Evolutionary conservation across 2,888 invertebrate genomes (phyloP).

Genomic region (Xylota segnis): DNA sequence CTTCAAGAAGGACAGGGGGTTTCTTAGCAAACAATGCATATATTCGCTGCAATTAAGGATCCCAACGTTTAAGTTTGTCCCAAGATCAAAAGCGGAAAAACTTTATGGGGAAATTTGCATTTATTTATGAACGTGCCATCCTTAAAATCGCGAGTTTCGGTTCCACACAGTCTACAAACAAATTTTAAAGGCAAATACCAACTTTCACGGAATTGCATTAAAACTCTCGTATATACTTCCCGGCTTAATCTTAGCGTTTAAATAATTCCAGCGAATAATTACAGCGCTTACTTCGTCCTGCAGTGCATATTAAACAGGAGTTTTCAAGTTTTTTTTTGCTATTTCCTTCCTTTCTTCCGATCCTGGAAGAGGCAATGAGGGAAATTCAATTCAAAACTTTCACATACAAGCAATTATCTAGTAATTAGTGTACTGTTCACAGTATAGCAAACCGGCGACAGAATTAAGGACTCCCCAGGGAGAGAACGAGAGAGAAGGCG

Average conservation of each 20-base stretch:
- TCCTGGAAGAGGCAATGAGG: not conserved
- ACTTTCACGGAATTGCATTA: slow-evolving; percentile 50
- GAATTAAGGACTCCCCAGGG: slow-evolving; percentile 24
- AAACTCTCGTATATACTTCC: slow-evolving; percentile 47
- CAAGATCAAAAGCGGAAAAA: not conserved
- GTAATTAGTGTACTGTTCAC: slow-evolving; percentile 71
- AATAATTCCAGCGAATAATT: slow-evolving; percentile 68
- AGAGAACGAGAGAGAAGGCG: not conserved
- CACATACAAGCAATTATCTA: slow-evolving; percentile 74
- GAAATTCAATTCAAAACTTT: slow-evolving; percentile 72
- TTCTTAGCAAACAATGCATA: no score
- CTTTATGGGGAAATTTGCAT: not conserved
- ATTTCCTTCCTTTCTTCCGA: not conserved
- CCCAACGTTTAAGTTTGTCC: not conserved
- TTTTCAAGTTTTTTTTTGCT: slow-evolving; percentile 35
- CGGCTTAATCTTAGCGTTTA: slow-evolving; percentile 48
- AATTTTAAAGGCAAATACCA: slow-evolving; percentile 44
- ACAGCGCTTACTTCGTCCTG: slow-evolving; percentile 49
- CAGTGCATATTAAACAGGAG: slow-evolving; percentile 59
- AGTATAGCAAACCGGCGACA: slow-evolving; percentile 23
- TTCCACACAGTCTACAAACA: not conserved
- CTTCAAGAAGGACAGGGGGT: no score
- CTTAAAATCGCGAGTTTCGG: not conserved
- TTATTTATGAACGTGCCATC: slow-evolving; percentile 8
- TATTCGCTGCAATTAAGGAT: not conserved